Evolutionary conservation across 2,797 vertebrate species (phyloP), one percentile per base, ranked within the genome.

Genomic region (Diceros bicornis): DNA sequence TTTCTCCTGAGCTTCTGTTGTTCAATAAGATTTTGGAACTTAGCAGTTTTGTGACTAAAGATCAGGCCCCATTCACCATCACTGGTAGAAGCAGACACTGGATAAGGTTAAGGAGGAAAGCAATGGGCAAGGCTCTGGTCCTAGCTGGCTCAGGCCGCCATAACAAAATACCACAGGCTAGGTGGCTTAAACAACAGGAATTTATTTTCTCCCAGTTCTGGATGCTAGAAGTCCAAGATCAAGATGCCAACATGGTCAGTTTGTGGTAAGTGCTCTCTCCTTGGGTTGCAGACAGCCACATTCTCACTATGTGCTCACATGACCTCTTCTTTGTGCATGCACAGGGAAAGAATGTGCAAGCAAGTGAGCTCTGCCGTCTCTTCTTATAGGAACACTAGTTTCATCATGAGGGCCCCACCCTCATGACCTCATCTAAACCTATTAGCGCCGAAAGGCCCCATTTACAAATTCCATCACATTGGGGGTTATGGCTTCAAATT

Each of bases 1-100:
- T 94, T 95, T 61, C 84, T 55, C 50, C 68, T 82, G 64, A 91
- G 57, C 29, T 47, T 81, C 50, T 90, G 74, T 47, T 94, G 16
- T 52, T 95, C 82, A 69, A 2, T 91, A 47, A 50, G n/a, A n/a
- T 41, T 94, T 61, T 72, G 37, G n/a, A 95, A 62, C 29, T 37
- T 34, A 68, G 52, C 62, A 83, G 81, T 23, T 61, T 89, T 83
- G 44, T 47, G 50, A 91, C 27, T 74, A n/a, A 34, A 59, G 1
- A 29, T 5, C 3, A 44, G 47, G 64, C 1, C 4, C 29, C 37
- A 32, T 29, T 93, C 52, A 10, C 59, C 55, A 47, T 16, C 16
- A 1, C 32, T 44, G 44, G 12, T 21, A 44, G 52, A 59, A 71
- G 29, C 8, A 69, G 50, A 57, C 9, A 5, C 6, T n/a, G 81